These are phyloP conservation scores for Dysmachus trigonus DNA, from an alignment of 2,888 invertebrate genomes.

Conservation along the genomic window DNA sequence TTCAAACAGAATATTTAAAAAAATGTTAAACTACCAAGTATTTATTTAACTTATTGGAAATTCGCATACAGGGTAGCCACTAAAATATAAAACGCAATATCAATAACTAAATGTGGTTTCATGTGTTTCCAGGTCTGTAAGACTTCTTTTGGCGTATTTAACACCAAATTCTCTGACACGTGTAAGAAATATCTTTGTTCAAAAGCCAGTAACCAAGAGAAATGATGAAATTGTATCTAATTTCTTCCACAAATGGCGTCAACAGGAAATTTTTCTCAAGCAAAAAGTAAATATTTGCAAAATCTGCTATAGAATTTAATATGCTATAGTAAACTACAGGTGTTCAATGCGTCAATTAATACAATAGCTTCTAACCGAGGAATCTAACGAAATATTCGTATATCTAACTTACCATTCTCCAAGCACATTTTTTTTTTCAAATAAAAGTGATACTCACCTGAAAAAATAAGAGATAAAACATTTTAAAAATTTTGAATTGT, in stretches of 20 bases:
- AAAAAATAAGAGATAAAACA: neutral
- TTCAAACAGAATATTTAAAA: neutral
- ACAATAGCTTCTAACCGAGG: neutral
- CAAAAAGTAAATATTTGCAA: neutral
- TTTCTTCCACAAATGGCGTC: neutral
- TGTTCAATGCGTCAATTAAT: neutral
- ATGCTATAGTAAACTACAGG: neutral
- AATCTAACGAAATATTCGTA: neutral
- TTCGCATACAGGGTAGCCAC: neutral
- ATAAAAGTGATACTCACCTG: neutral
- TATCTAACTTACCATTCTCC: neutral
- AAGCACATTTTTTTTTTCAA: neutral
- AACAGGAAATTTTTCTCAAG: neutral
- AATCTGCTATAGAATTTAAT: neutral
- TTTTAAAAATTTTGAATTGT: neutral
- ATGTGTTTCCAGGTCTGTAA: neutral
- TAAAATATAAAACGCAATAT: neutral
- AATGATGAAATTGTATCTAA: neutral
- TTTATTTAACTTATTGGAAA: neutral
- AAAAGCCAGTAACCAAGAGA: neutral
- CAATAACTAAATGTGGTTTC: neutral
- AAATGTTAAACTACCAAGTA: no score
- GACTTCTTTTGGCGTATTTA: neutral
- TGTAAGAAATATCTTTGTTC: neutral
- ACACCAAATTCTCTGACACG: neutral